These are phyloP conservation scores for Zophobas morio DNA, from an alignment of 1,140 invertebrate genomes.

Conservation along the genomic window DNA sequence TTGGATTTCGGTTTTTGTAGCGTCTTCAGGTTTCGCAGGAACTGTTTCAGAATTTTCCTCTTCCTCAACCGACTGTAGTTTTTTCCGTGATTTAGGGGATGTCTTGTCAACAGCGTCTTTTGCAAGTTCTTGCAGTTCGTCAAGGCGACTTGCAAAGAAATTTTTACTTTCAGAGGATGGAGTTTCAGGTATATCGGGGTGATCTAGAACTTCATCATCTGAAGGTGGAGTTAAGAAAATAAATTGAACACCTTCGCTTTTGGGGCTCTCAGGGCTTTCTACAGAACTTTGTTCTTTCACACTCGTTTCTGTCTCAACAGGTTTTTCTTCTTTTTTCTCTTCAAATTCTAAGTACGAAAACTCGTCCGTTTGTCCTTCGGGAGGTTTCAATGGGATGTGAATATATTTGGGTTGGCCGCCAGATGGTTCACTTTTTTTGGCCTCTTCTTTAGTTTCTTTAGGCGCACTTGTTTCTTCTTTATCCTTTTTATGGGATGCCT, in stretches of 20 bases:
- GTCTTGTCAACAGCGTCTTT: conserved; percentile 61
- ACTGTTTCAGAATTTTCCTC: conserved; percentile 41
- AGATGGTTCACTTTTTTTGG: conserved; percentile 17
- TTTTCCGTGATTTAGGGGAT: conserved; percentile 53
- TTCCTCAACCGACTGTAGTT: conserved; percentile 57
- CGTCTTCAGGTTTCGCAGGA: too few relatives aligned
- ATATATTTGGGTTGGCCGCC: conserved; percentile 59
- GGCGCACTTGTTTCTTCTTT: conserved; percentile 5
- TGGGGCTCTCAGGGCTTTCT: conserved; percentile 49
- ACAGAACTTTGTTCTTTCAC: conserved; percentile 43
- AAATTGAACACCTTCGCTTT: conserved; percentile 60
- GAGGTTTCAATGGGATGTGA: conserved; percentile 65
- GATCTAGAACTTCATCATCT: conserved; percentile 64
- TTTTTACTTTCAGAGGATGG: conserved; percentile 59
- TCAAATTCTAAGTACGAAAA: conserved; percentile 64
- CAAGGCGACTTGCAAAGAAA: conserved; percentile 57
- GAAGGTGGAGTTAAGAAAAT: conserved; percentile 65
- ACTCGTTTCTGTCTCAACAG: conserved; percentile 1
- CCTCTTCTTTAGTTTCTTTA: conserved; percentile 25
- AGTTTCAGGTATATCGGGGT: conserved; percentile 61
- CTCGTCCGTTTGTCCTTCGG: conserved; percentile 62
- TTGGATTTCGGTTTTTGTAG: too few relatives aligned
- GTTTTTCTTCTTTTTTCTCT: conserved; percentile 51
- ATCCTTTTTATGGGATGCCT: conserved; percentile 46
- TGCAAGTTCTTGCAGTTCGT: conserved; percentile 62